phyloP scores from a whole-genome alignment of 2,888 invertebrate species.

The Orthosia gothica region DNA sequence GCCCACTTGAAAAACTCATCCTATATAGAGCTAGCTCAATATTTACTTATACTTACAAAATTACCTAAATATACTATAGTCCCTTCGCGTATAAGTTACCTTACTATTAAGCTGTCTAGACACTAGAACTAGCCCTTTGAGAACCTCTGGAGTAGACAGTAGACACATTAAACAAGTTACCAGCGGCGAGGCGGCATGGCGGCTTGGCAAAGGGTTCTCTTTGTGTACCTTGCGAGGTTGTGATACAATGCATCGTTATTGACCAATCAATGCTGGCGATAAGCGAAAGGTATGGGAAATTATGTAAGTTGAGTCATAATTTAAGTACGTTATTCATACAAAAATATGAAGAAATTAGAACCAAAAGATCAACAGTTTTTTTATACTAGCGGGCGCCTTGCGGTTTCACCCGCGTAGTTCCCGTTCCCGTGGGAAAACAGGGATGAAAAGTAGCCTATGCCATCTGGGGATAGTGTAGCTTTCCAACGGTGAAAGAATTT shows the following conservation, averaged over 20 bases:
- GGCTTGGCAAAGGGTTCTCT: constrained; percentile 58
- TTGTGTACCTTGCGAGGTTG: constrained; percentile 44
- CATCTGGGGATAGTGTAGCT: no score
- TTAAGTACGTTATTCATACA: neutral
- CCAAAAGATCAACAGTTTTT: no score
- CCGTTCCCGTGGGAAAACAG: no score
- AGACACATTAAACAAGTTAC: constrained; percentile 61
- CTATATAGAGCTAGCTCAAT: no score
- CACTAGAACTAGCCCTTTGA: constrained; percentile 44
- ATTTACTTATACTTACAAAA: no score
- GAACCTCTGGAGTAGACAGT: constrained; percentile 55
- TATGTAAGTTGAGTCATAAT: neutral
- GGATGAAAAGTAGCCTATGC: no score
- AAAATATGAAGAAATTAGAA: neutral
- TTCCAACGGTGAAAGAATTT: no score
- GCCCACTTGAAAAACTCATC: no score
- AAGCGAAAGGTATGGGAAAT: constrained; percentile 16
- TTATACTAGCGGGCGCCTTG: no score
- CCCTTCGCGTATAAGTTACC: neutral
- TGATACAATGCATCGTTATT: constrained; percentile 31
- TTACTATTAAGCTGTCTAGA: constrained; percentile 36
- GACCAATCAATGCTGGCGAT: constrained; percentile 42
- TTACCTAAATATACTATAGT: neutral
- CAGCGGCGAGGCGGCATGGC: constrained; percentile 38
- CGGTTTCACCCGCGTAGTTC: no score